Conservation (phyloP, 2,797 vertebrate genomes). For the Yasuhikotakia modesta region DNA sequence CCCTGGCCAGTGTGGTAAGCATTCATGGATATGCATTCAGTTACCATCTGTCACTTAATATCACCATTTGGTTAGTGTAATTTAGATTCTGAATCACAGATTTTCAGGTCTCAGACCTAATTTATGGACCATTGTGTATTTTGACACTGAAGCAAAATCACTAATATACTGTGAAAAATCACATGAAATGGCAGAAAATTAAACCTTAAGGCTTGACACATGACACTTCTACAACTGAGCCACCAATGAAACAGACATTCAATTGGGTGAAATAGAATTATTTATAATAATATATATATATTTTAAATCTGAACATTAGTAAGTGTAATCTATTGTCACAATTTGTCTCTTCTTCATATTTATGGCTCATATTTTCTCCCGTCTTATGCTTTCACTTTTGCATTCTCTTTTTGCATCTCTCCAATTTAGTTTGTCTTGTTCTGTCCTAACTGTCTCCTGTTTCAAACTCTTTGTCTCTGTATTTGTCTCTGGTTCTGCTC, state of each 20-base stretch:
- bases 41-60: background rate
- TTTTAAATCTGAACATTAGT: background rate
- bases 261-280: background rate
- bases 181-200: background rate
- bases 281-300: background rate
- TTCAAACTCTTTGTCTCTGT: slow-evolving; percentile 16
- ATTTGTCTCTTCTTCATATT: background rate
- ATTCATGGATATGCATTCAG: background rate
- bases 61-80: background rate
- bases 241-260: too few relatives aligned
- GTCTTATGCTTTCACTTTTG: slow-evolving; percentile 23
- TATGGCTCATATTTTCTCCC: background rate
- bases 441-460: background rate
- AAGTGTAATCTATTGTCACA: background rate
- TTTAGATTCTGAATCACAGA: too few relatives aligned
- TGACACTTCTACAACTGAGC: too few relatives aligned
- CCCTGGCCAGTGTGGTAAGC: slow-evolving; percentile 89
- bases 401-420: too few relatives aligned
- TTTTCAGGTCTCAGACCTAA: background rate
- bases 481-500: slow-evolving; percentile 36
- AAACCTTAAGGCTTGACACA: too few relatives aligned
- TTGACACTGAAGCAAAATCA: background rate
- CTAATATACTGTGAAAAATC: background rate
- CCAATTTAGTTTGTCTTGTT: background rate
- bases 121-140: background rate